Evolutionary conservation across 2,888 invertebrate genomes (phyloP).

Genomic region (Parnassius smintheus): DNA sequence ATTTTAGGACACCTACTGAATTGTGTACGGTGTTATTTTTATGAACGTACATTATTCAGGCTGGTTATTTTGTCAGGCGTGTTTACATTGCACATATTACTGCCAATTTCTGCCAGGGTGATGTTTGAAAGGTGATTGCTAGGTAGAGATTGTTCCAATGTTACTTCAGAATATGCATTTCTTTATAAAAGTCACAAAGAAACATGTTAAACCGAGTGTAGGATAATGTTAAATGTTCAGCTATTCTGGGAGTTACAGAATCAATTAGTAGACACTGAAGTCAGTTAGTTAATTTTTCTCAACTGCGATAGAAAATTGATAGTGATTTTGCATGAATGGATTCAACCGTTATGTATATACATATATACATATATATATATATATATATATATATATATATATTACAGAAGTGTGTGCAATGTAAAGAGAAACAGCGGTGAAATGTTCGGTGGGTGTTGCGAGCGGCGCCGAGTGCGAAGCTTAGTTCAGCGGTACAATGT

Average conservation of each 20-base stretch:
- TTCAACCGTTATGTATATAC: neutral
- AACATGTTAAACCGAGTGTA: neutral
- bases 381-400: neutral
- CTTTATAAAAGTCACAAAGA: neutral
- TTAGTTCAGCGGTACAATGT: conserved; percentile 24
- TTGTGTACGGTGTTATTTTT: conserved; percentile 7
- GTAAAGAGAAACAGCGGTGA: neutral
- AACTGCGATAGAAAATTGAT: neutral
- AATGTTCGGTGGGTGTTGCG: conserved; percentile 28
- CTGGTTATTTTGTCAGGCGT: neutral
- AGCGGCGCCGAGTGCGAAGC: conserved; percentile 36
- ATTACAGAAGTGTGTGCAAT: neutral
- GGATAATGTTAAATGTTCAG: neutral
- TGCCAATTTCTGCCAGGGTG: conserved; percentile 23
- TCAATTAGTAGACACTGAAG: too few relatives aligned
- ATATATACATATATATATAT: neutral
- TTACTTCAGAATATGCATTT: neutral
- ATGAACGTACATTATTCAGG: conserved; percentile 7
- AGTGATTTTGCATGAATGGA: neutral
- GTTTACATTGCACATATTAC: conserved; percentile 26
- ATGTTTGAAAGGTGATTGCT: neutral
- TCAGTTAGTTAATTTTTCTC: conserved; percentile 2
- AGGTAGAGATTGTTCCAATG: neutral
- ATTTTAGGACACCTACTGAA: neutral
- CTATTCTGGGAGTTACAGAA: neutral